Evolutionary conservation across 2,888 invertebrate genomes (phyloP).

Genomic region (Agrochola lychnidis): DNA sequence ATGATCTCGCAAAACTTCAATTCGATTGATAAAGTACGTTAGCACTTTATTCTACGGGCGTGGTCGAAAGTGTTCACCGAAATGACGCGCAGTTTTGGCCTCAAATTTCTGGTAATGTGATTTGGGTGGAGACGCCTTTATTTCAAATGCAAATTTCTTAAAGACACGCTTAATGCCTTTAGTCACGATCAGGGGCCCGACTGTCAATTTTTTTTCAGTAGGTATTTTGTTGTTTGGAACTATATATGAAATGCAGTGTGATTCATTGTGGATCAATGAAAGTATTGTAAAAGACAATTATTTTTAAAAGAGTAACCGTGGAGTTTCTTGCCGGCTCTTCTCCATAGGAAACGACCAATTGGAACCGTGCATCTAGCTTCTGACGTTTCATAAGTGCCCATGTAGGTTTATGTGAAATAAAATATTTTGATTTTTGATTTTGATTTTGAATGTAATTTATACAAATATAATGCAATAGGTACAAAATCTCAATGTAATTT

Average conservation of each 20-base stretch:
- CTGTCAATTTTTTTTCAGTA: constrained; percentile 36
- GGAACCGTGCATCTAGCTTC: too few relatives aligned
- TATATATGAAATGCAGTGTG: constrained; percentile 25
- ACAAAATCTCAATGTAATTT: not conserved
- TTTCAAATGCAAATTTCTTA: constrained; percentile 72
- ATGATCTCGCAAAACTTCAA: constrained; percentile 74
- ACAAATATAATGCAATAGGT: too few relatives aligned
- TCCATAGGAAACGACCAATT: too few relatives aligned
- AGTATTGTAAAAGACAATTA: too few relatives aligned
- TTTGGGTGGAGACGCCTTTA: constrained; percentile 68
- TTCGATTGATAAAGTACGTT: constrained; percentile 73
- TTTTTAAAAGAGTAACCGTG: too few relatives aligned
- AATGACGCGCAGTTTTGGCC: constrained; percentile 68
- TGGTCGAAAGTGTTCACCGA: constrained; percentile 66
- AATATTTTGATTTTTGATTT: too few relatives aligned
- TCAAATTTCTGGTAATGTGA: constrained; percentile 67
- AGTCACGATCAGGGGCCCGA: constrained; percentile 65
- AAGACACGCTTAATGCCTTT: constrained; percentile 69
- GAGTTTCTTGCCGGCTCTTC: too few relatives aligned
- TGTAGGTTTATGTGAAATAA: too few relatives aligned
- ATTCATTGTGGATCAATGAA: constrained; percentile 7
- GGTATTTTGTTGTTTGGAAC: constrained; percentile 12
- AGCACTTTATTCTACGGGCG: constrained; percentile 72
- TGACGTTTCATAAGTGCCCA: too few relatives aligned
- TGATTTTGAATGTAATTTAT: too few relatives aligned